A percentile compares a stretch with the other conserved stretches of the same genome.
These are phyloP conservation scores for Diaperis boleti DNA, from an alignment of 2,888 invertebrate species.

Conservation along the genomic window DNA sequence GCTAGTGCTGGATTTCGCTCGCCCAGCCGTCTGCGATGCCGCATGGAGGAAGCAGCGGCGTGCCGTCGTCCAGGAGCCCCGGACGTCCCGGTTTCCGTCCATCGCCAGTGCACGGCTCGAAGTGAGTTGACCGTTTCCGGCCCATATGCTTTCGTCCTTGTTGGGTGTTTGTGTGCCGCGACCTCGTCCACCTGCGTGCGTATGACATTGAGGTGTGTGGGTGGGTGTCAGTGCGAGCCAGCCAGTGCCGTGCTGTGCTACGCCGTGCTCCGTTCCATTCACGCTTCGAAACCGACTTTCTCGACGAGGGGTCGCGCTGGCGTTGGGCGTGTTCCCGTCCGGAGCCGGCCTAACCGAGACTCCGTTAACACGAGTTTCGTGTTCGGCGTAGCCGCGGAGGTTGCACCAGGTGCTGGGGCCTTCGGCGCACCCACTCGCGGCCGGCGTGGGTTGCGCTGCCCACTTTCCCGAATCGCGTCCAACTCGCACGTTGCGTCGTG, in stretches of 20 bases:
- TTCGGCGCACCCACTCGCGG: constrained; percentile 60
- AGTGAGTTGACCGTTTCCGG: constrained; percentile 55
- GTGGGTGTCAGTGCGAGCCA: too few species aligned
- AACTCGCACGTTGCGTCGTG: constrained; percentile 51
- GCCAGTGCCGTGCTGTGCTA: too few species aligned
- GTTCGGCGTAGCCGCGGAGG: constrained; percentile 1
- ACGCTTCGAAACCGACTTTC: constrained; percentile 45
- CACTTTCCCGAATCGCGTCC: constrained; percentile 59
- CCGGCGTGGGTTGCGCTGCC: constrained; percentile 58
- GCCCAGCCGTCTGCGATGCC: constrained; percentile 11
- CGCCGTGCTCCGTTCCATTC: constrained; percentile 46
- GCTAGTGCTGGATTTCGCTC: not conserved
- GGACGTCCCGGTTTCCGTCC: constrained; percentile 1
- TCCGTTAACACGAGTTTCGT: not conserved
- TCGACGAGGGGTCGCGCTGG: constrained; percentile 41
- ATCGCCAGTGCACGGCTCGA: constrained; percentile 30
- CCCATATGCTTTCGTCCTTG: constrained; percentile 47
- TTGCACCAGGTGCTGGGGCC: constrained; percentile 41
- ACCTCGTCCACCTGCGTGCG: constrained; percentile 59
- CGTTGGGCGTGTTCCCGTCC: constrained; percentile 3
- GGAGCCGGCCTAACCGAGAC: not conserved
- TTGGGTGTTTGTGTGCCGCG: constrained; percentile 50
- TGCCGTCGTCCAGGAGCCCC: constrained; percentile 3
- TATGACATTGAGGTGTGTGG: constrained; percentile 63
- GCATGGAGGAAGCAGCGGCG: constrained; percentile 14